These are phyloP conservation scores for Lacanobia wlatinum DNA, from an alignment of 2,888 invertebrate genomes.

Conservation along the genomic window DNA sequence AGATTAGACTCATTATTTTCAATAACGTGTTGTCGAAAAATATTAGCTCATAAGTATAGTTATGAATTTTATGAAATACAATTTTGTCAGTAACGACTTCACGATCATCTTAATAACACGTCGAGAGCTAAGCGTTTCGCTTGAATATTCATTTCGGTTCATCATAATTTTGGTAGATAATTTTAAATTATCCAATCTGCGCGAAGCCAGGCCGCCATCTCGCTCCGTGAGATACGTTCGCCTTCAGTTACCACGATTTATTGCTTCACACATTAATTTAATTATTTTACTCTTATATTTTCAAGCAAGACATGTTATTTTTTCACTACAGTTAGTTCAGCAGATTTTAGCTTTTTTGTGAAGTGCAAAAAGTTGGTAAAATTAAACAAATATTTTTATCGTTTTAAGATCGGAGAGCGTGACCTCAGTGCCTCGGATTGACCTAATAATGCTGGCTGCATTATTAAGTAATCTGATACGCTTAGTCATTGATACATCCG, in stretches of 20 bases:
- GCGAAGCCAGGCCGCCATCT: constrained; percentile 70
- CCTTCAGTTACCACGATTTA: constrained; percentile 79
- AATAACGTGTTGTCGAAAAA: constrained; percentile 87
- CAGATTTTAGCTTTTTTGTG: constrained; percentile 16
- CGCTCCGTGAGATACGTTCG: constrained; percentile 69
- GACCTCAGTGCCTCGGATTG: constrained; percentile 62
- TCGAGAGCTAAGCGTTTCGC: constrained; percentile 86
- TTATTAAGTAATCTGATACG: constrained; percentile 77
- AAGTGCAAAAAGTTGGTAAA: constrained; percentile 24
- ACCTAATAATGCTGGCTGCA: constrained; percentile 59
- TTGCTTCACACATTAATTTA: constrained; percentile 83
- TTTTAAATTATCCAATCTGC: constrained; percentile 88
- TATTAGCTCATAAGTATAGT: constrained; percentile 90
- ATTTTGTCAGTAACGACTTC: constrained; percentile 88
- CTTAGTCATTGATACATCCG: constrained; percentile 77
- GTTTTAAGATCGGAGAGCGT: constrained; percentile 49
- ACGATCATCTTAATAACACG: constrained; percentile 89
- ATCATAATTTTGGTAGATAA: constrained; percentile 89
- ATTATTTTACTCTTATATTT: constrained; percentile 67
- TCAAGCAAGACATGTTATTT: constrained; percentile 53
- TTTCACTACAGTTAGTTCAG: constrained; percentile 32
- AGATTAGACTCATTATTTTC: constrained; percentile 82
- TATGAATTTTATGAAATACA: constrained; percentile 90
- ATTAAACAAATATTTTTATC: constrained; percentile 51
- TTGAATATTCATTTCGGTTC: constrained; percentile 90